Evolutionary conservation across 2,888 invertebrate genomes (phyloP).

Genomic region (Xestia xanthographa): DNA sequence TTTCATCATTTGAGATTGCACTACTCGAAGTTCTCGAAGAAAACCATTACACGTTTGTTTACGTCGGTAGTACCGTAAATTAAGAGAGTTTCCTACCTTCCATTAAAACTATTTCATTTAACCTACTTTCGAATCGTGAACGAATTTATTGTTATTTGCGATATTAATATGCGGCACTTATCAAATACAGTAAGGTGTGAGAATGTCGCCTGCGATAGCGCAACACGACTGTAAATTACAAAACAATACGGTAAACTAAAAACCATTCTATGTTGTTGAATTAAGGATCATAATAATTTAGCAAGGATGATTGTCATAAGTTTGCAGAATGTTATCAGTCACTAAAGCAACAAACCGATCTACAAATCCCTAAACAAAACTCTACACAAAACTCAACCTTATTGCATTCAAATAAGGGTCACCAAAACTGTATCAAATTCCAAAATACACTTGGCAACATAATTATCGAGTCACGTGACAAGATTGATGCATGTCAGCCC

Average conservation of each 20-base stretch:
- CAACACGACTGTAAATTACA: slow-evolving; percentile 10
- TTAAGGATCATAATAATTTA: slow-evolving; percentile 30
- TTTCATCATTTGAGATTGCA: slow-evolving; percentile 21
- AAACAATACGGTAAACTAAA: not conserved
- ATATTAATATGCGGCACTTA: slow-evolving; percentile 65
- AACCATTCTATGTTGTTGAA: not conserved
- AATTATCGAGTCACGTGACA: slow-evolving; percentile 76
- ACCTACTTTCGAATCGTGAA: slow-evolving; percentile 51
- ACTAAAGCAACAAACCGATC: slow-evolving; percentile 47
- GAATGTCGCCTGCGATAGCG: slow-evolving; percentile 63
- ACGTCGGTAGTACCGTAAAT: slow-evolving; percentile 18
- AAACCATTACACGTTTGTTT: not conserved
- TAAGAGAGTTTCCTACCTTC: slow-evolving; percentile 16
- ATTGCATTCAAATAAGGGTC: slow-evolving; percentile 14
- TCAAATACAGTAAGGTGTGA: slow-evolving; percentile 70
- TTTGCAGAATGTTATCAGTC: slow-evolving; percentile 59
- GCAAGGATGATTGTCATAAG: slow-evolving; percentile 34
- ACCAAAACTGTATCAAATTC: slow-evolving; percentile 11
- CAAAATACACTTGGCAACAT: slow-evolving; percentile 38
- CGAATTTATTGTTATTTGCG: slow-evolving; percentile 55
- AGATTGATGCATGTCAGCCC: slow-evolving; percentile 82
- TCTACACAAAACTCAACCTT: slow-evolving; percentile 34
- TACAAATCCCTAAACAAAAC: slow-evolving; percentile 39
- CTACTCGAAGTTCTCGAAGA: not conserved
- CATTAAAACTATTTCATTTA: slow-evolving; percentile 25